Evolutionary conservation across 2,797 vertebrate species (phyloP), one percentile per base, ranked within the genome.

Genomic region (Pitangus sulphuratus): DNA sequence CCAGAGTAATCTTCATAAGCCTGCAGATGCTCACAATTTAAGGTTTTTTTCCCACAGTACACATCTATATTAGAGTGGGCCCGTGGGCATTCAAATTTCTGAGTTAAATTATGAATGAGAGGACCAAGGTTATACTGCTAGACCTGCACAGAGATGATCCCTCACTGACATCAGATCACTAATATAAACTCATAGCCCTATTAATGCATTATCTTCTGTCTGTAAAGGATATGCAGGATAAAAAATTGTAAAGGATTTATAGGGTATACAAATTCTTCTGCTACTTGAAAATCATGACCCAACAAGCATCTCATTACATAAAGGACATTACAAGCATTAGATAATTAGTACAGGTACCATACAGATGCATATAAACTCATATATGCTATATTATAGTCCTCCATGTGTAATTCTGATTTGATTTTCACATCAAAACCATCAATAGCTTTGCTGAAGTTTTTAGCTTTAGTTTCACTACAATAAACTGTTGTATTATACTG

Each of bases 331-430:
- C 21, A 61, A 40, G 31, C 16, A 56, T 40, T 51, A 78, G 5
- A 28, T 47, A 56, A 65, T 42, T 47, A 61, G 31, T 24, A 81
- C 14, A 74, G 40, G 20, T 61, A 61, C 18, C 20, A 51, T 19
- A 30, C 0, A 0, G 17, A 8, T 39, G 16, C 58, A 61, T 51
- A 70, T n/a, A 69, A 56, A 57, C 1, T 3, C 5, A 4, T 11
- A 39, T 5, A 60, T 5, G 35, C 28, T 26, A 44, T 21, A n/a
- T 5, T 19, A 24, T 31, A 42, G 40, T 42, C 40, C 40, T 42
- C 40, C 40, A 17, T 42, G 9, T 42, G 10, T 39, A 74, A 57
- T 4, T 35, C 22, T 31, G 3, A 25, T 72, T 69, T 61, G 33
- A 78, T 25, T 78, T 87, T 28, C 31, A 65, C n/a, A 22, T 35